These are phyloP conservation scores for Lasioglossum vierecki DNA, from an alignment of 2,888 invertebrate genomes.

Conservation along the genomic window DNA sequence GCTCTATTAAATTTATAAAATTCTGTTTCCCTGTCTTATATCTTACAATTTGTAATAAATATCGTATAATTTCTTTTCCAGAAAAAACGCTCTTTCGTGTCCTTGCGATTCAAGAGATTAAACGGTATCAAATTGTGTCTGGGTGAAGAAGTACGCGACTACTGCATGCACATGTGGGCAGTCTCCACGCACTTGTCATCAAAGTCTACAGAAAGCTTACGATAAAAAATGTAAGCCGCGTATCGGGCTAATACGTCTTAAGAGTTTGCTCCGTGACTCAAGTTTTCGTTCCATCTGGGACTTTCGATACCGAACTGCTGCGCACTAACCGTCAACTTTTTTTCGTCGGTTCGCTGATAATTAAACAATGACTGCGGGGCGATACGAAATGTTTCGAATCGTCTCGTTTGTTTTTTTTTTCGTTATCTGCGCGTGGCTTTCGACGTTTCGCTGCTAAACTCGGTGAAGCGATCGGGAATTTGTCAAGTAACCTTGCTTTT, in stretches of 20 bases:
- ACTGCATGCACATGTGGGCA: no score
- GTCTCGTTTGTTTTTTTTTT: not conserved
- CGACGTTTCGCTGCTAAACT: not conserved
- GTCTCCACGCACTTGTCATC: constrained; percentile 1
- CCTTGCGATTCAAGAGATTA: not conserved
- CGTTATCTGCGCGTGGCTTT: not conserved
- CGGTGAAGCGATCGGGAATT: not conserved
- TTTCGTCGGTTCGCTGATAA: constrained; percentile 33
- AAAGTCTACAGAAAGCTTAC: not conserved
- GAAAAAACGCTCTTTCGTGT: no score
- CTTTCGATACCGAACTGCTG: constrained; percentile 22
- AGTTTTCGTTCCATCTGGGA: constrained; percentile 22
- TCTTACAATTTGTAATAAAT: not conserved
- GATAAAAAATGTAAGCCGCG: not conserved
- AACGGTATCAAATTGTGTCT: not conserved
- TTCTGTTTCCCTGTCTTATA: not conserved
- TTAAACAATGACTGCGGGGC: constrained; percentile 34
- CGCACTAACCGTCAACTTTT: constrained; percentile 31
- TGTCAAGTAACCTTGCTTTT: not conserved
- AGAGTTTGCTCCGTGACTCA: constrained; percentile 10
- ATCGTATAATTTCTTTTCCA: no score
- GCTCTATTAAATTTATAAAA: not conserved
- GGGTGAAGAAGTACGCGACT: not conserved
- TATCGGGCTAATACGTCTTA: not conserved
- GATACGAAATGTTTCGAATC: constrained; percentile 13